Evolutionary conservation across 2,797 vertebrate species (phyloP), one percentile per base, ranked within the genome.

Genomic region (Cephalopachus bancanus): DNA sequence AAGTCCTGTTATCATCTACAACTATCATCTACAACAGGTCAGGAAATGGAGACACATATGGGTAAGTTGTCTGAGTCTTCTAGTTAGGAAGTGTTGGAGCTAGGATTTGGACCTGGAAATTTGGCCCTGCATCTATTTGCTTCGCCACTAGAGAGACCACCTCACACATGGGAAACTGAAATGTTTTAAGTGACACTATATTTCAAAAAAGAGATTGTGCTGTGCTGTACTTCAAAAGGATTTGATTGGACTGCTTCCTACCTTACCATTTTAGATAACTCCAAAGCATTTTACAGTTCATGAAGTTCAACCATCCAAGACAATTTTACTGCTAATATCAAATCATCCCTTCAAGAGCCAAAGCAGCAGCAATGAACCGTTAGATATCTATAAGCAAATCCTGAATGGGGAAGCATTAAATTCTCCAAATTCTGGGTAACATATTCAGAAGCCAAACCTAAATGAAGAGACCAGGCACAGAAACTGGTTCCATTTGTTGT

Each of bases 101-200:
- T 15, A 0, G 30, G 59, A 24, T 67, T 1, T 20, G 37, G 57
- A 44, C 11, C 59, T 14, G 0, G 1, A 7, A 1, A 33, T 44
- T 37, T 30, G 30, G 30, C 2, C 33, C 76, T 33, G 5, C 0
- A 0, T 59, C 60, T 20, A 2, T 19, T 11, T 8, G 57, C 51
- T 30, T 64, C 8, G 1, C 30, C 33, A 11, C 20, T 9, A 0
- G 9, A 1, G 7, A 62, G 8, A 19, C 24, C n/a, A 12, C 24
- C n/a, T 11, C 60, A 3, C 2, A 10, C 10, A 71, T 5, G 0
- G 1, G 33, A 19, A 9, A 0, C 0, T 1, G 22, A 33, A 37
- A 22, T 33, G 1, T 28, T 59, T 30, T 51, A 57, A 59, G 28
- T 10, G 3, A 1, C 2, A 19, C 30, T 59, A 10, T 7, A 7